These are phyloP conservation scores for Timema cristinae DNA, from an alignment of 2,888 invertebrate genomes.

Conservation along the genomic window DNA sequence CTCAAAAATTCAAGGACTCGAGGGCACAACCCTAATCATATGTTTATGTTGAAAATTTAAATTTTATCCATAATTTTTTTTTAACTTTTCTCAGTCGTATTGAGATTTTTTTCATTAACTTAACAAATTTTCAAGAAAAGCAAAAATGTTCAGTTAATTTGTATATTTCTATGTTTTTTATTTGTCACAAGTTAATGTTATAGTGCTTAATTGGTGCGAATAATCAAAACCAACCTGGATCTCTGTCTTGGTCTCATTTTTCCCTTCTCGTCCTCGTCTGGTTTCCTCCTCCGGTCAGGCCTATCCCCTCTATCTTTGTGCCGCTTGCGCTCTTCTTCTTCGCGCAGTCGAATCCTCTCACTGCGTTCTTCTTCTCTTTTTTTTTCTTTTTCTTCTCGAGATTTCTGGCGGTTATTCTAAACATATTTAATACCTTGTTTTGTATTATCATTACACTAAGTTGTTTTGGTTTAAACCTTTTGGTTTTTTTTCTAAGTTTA, in stretches of 20 bases:
- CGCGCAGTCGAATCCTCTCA: slow-evolving; percentile 41
- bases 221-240: slow-evolving; percentile 14
- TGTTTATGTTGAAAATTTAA: too few species aligned
- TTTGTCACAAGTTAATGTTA: neutral
- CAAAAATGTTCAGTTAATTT: neutral
- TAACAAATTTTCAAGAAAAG: neutral
- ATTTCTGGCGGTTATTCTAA: slow-evolving; percentile 48
- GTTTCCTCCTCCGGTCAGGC: slow-evolving; percentile 38
- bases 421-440: slow-evolving; percentile 9
- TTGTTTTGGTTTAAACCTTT: too few species aligned
- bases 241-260: slow-evolving; percentile 22
- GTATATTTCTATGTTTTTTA: neutral
- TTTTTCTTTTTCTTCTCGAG: slow-evolving; percentile 52
- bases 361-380: slow-evolving; percentile 50
- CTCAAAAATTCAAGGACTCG: too few species aligned
- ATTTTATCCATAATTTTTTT: too few species aligned
- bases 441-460: neutral
- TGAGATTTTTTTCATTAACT: neutral
- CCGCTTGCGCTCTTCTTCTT: slow-evolving; percentile 26
- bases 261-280: slow-evolving; percentile 39
- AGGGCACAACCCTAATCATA: too few species aligned
- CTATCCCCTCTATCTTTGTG: slow-evolving; percentile 37
- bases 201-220: neutral
- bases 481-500: too few species aligned
- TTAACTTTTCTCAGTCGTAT: too few species aligned